Evolutionary conservation across 1,140 invertebrate genomes (phyloP).

Genomic region (Ostrea denselamellosa): DNA sequence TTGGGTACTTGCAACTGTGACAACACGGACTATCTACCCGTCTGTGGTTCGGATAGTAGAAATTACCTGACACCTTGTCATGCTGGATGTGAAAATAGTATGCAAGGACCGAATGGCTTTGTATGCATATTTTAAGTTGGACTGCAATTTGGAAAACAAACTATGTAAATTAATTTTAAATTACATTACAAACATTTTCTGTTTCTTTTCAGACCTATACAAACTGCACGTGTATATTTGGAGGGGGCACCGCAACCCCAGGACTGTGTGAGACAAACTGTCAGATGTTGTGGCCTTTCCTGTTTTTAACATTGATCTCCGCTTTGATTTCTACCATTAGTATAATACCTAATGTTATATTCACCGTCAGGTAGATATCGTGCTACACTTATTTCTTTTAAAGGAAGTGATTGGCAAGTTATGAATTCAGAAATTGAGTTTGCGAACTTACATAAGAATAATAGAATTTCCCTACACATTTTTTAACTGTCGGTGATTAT

Average conservation of each 20-base stretch:
- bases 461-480: too few relatives aligned
- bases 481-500: too few relatives aligned
- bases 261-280: constrained; percentile 60
- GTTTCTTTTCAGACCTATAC: constrained; percentile 48
- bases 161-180: background rate
- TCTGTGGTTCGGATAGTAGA: constrained; percentile 64
- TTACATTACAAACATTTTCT: background rate
- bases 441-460: too few relatives aligned
- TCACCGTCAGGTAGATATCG: constrained; percentile 55
- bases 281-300: constrained; percentile 52
- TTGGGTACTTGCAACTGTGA: constrained; percentile 63
- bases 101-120: background rate
- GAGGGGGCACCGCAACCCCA: constrained; percentile 39
- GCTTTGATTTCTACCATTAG: constrained; percentile 45
- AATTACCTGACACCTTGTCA: constrained; percentile 73
- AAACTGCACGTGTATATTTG: constrained; percentile 36
- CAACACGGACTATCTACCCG: constrained; percentile 63
- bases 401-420: too few relatives aligned
- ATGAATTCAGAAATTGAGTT: too few relatives aligned
- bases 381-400: too few relatives aligned
- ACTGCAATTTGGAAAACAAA: background rate
- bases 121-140: background rate
- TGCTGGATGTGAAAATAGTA: constrained; percentile 63
- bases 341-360: constrained; percentile 57
- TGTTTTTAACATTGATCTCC: constrained; percentile 45